Base-by-base conservation (phyloP, 2,113 vertebrate species). In the Daboia siamensis region DNA sequence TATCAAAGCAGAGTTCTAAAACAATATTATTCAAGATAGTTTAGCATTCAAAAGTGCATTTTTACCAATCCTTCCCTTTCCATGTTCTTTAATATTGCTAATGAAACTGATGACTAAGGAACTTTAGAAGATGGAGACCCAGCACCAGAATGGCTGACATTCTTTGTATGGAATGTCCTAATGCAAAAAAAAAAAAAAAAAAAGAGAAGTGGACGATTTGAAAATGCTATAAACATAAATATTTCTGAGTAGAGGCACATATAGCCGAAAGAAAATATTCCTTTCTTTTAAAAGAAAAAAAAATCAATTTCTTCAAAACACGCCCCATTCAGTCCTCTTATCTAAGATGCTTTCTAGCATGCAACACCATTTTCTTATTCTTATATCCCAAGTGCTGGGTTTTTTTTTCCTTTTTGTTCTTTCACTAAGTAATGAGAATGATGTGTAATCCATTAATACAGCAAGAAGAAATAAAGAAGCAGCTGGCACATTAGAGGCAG, bases 401-500 rank as follows among this genome's bases (percentile, higher is more conserved):
- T 15, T 8, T 26, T 24, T 88, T 26, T 10, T 3, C 93, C 93
- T 94, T 94, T 64, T 74, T 92, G 91, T 94, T 95, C 88, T 91
- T 97, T 93, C 86, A 56, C 88, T 93, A 56, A 88, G 94, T 96
- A 96, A 95, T 95, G 93, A 95, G 96, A 97, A 89, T 90, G 61
- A 91, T 95, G 94, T 93, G 95, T 95, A 96, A 95, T 94, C 94
- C 95, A 96, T 96, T 97, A 97, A 97, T 96, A 93, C 11, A 93
- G 94, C 93, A 94, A 96, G 92, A 96, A 95, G 94, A 74, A 96
- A 95, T 95, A 94, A 95, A 96, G 95, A 90, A 95, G 95, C 96
- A 97, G 95, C 96, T 97, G 97, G 96, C 95, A 96, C 93, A 96
- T 95, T 96, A 95, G 95, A 93, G 92, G 91, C 90, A 95, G 93